These are phyloP conservation scores for Octopus bimaculoides DNA, from an alignment of 1,140 invertebrate species.

Conservation along the genomic window DNA sequence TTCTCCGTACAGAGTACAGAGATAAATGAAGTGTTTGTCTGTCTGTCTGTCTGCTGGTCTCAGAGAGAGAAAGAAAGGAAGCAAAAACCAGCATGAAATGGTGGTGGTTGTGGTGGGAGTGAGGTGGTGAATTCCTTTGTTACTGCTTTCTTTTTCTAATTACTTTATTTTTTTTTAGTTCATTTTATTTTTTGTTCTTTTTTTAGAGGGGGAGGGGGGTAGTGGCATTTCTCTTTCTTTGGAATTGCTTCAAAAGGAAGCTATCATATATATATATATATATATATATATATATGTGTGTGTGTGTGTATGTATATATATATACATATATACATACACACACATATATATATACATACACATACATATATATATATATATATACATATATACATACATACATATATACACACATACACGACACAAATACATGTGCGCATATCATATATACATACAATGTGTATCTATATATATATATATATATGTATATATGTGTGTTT, in stretches of 20 bases:
- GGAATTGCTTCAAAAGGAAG: background rate
- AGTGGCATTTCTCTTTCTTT: too few relatives aligned
- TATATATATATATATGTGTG: background rate
- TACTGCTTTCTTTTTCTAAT: too few relatives aligned
- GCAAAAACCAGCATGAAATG: too few relatives aligned
- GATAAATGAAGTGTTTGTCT: too few relatives aligned
- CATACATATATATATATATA: background rate
- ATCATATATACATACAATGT: background rate
- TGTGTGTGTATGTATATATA: background rate
- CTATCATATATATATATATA: background rate
- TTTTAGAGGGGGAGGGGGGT: too few relatives aligned
- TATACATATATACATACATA: background rate
- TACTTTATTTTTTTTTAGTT: too few relatives aligned
- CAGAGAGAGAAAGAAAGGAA: too few relatives aligned
- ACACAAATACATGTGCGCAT: background rate
- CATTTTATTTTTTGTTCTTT: too few relatives aligned
- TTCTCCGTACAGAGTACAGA: too few relatives aligned
- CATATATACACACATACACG: background rate
- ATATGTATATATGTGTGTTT: background rate
- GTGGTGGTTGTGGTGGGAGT: too few relatives aligned
- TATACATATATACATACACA: background rate
- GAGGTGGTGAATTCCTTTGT: too few relatives aligned
- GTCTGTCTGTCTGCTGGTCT: too few relatives aligned
- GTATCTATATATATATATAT: background rate
- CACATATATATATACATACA: background rate